A percentile compares a stretch with the other conserved stretches of the same genome.
Conservation (phyloP, 2,888 invertebrate species). For the Biston stratarius region DNA sequence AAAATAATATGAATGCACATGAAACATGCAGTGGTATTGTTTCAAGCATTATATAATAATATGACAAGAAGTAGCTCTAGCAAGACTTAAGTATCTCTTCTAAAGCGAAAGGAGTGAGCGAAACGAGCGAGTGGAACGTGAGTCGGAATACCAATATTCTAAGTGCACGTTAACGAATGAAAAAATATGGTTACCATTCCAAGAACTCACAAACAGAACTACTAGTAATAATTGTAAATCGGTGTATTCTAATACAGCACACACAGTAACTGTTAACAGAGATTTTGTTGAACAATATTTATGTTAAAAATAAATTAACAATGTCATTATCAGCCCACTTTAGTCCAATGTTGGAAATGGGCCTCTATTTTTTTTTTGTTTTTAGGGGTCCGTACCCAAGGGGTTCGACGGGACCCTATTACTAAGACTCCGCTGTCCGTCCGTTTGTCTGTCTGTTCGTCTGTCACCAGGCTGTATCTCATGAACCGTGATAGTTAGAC, state of each 20-base stretch:
- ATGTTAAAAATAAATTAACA: no score
- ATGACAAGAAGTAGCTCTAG: constrained; percentile 50
- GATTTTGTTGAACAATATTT: no score
- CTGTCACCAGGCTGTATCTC: no score
- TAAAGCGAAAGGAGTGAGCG: constrained; percentile 33
- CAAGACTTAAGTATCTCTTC: constrained; percentile 54
- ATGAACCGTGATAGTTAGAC: no score
- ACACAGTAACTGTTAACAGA: no score
- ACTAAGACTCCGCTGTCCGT: no score
- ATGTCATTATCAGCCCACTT: no score
- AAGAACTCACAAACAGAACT: background rate
- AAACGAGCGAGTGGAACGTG: constrained; percentile 48
- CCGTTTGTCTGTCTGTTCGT: no score
- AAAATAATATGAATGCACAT: constrained; percentile 20
- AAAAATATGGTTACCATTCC: background rate
- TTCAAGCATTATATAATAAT: constrained; percentile 36
- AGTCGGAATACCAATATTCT: constrained; percentile 62
- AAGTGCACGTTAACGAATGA: constrained; percentile 53
- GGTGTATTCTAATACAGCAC: background rate
- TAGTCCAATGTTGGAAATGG: no score
- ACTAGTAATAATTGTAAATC: background rate
- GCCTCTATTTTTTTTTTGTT: no score
- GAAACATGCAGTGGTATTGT: constrained; percentile 29
- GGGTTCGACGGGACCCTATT: no score
- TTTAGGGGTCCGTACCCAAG: no score